Evolutionary conservation across 2,888 invertebrate species (phyloP).

Genomic region (Allophyes oxyacanthae): DNA sequence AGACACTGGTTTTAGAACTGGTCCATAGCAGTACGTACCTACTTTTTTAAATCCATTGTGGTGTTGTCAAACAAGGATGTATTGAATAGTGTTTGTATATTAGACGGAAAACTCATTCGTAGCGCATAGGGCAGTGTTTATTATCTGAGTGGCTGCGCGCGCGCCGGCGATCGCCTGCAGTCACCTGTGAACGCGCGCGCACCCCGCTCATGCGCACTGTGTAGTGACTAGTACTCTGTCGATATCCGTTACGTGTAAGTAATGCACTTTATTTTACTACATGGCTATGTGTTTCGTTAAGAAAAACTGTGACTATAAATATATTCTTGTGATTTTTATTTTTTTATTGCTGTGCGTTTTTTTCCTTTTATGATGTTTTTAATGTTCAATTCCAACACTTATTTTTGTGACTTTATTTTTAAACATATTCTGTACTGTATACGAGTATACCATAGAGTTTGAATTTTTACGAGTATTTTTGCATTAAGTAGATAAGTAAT

Average conservation of each 20-base stretch:
- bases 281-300: too few species aligned
- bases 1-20: too few species aligned
- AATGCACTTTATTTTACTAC: conserved; percentile 4
- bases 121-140: conserved; percentile 32
- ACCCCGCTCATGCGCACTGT: conserved; percentile 46
- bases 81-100: conserved; percentile 16
- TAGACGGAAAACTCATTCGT: conserved; percentile 38
- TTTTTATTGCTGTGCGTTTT: conserved; percentile 22
- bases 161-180: conserved; percentile 43
- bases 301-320: too few species aligned
- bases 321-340: too few species aligned
- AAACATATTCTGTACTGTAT: too few species aligned
- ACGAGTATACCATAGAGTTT: too few species aligned
- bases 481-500: too few species aligned
- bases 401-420: too few species aligned
- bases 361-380: neutral
- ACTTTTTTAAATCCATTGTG: too few species aligned
- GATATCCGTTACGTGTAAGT: conserved; percentile 41
- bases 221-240: conserved; percentile 26
- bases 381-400: too few species aligned
- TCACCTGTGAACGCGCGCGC: conserved; percentile 60
- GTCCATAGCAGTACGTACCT: too few species aligned
- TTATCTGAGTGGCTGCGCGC: conserved; percentile 47
- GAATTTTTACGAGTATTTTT: too few species aligned
- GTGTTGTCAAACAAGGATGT: neutral